Conservation (phyloP, 2,797 vertebrate species). For the Ibycter americanus region DNA sequence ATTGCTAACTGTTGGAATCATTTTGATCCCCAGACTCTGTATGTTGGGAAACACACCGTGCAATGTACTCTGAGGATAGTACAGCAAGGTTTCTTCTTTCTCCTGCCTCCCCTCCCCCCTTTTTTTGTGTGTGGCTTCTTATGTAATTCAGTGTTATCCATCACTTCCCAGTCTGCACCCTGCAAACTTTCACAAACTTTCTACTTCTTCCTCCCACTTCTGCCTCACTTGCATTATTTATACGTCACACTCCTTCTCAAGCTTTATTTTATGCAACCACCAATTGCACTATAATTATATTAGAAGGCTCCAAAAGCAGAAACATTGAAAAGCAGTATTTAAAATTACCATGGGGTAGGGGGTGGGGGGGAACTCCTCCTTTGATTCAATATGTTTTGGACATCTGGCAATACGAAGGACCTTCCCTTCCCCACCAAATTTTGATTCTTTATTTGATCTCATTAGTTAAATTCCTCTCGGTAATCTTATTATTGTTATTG, state of each 20-base stretch:
- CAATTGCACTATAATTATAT: background rate
- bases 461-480: slow-evolving; percentile 43
- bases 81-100: background rate
- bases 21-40: background rate
- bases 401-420: background rate
- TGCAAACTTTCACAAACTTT: background rate
- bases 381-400: background rate
- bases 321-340: slow-evolving; percentile 3
- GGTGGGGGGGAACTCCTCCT: background rate
- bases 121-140: background rate
- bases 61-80: background rate
- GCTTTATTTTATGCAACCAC: background rate
- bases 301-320: background rate
- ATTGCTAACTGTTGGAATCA: background rate
- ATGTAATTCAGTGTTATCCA: background rate
- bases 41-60: background rate
- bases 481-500: slow-evolving; percentile 61
- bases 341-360: background rate
- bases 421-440: slow-evolving; percentile 12
- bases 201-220: background rate
- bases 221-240: background rate
- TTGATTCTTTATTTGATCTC: slow-evolving; percentile 56
- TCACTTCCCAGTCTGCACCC: background rate
- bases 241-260: background rate
- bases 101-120: background rate